Conservation (phyloP, 2,113 vertebrate genomes). For the Rhegmatorhina hoffmannsi region DNA sequence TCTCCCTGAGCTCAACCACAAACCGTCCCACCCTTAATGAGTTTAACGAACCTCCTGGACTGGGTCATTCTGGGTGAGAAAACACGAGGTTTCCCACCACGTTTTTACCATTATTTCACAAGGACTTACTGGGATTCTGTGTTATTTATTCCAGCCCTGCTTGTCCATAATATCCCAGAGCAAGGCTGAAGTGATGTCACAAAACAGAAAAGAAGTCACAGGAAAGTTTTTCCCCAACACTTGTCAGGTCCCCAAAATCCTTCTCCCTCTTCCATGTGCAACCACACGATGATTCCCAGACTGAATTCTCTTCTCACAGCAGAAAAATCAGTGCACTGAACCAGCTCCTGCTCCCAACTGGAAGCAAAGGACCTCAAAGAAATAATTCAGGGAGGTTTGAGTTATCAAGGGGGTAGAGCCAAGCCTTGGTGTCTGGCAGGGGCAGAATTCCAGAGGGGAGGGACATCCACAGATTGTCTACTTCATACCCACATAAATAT, state of each 20-base stretch:
- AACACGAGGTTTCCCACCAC: rapidly evolving
- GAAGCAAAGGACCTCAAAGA: background rate
- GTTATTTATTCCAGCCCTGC: background rate
- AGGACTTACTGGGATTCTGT: background rate
- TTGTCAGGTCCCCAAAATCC: background rate
- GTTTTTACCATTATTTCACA: background rate
- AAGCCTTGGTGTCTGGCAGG: background rate
- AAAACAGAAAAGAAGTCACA: no score
- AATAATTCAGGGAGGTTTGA: background rate
- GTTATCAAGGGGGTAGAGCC: background rate
- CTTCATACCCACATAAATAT: background rate
- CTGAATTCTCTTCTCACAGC: background rate
- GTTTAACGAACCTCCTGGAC: background rate
- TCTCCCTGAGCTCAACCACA: background rate
- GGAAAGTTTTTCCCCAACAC: no score
- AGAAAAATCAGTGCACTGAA: background rate
- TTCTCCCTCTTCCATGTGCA: background rate
- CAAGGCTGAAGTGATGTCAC: background rate
- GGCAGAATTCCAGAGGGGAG: background rate
- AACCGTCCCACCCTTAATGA: background rate
- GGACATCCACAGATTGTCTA: background rate
- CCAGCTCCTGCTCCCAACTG: background rate
- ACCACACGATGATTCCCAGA: background rate
- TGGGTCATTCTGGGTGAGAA: background rate
- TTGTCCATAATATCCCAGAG: background rate